A percentile compares a stretch with the other conserved stretches of the same genome.
phyloP scores from a whole-genome alignment of 2,888 invertebrate genomes.

The Ochropacha duplaris region DNA sequence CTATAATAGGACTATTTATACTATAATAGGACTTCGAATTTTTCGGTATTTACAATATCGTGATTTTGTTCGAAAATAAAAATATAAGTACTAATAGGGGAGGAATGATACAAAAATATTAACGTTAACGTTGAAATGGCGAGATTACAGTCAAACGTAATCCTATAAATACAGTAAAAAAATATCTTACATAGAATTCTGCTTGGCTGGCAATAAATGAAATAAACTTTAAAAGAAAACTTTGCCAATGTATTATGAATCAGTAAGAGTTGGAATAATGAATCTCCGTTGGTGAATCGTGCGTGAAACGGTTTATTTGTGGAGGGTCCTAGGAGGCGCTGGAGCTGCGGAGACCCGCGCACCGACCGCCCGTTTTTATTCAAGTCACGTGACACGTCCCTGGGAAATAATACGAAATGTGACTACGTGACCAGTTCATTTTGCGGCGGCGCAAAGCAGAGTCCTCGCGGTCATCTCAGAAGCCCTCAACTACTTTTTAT shows the following conservation, averaged over 20 bases:
- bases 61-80: no score
- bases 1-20: no score
- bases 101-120: not conserved
- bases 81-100: no score
- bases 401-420: conserved; percentile 83
- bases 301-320: conserved; percentile 82
- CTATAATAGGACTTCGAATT: no score
- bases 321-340: conserved; percentile 73
- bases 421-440: conserved; percentile 82
- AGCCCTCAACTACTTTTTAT: conserved; percentile 39
- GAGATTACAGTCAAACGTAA: no score
- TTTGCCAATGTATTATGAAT: conserved; percentile 61
- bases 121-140: no score
- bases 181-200: not conserved
- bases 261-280: conserved; percentile 79
- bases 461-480: conserved; percentile 59
- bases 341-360: conserved; percentile 55
- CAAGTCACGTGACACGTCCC: conserved; percentile 80
- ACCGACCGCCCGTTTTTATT: conserved; percentile 68
- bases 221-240: conserved; percentile 33
- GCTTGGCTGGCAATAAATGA: conserved; percentile 24
- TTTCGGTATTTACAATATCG: no score
- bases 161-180: not conserved
- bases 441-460: conserved; percentile 68
- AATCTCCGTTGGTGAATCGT: conserved; percentile 78